Evolutionary conservation across 2,888 invertebrate genomes (phyloP).

Genomic region (Allolobophora icterica): DNA sequence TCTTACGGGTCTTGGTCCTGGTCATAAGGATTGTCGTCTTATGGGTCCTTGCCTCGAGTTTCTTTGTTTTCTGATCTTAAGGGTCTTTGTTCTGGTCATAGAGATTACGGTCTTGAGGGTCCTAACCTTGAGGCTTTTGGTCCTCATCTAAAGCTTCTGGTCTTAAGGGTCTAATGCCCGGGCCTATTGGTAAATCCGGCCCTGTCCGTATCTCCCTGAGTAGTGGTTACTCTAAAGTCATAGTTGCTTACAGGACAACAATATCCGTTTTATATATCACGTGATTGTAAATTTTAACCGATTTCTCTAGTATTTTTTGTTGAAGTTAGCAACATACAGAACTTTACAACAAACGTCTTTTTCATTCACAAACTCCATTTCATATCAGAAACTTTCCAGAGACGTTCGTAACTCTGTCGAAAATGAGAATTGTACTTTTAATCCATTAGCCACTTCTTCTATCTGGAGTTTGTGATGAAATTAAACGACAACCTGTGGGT

Average conservation of each 20-base stretch:
- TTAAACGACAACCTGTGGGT: not conserved
- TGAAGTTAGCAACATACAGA: not conserved
- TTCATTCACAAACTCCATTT: not conserved
- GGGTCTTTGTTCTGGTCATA: too few species aligned
- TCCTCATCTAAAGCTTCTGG: not conserved
- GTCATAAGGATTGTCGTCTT: not conserved
- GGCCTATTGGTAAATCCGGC: not conserved
- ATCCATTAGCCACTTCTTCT: not conserved
- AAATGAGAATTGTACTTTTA: not conserved
- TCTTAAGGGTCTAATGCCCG: too few species aligned
- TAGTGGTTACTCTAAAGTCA: not conserved
- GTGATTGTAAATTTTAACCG: not conserved
- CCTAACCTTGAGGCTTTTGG: not conserved
- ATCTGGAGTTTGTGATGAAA: not conserved
- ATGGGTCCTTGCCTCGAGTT: not conserved
- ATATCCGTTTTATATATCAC: not conserved
- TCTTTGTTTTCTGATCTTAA: not conserved
- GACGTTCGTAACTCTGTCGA: not conserved
- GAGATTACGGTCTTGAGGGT: not conserved
- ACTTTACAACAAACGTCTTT: not conserved
- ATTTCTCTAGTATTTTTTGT: not conserved
- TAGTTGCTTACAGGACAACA: not conserved
- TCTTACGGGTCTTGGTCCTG: not conserved
- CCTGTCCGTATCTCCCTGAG: not conserved
- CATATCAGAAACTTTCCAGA: not conserved